phyloP scores from a whole-genome alignment of 2,113 vertebrate genomes.

The Phoenicopterus ruber region DNA sequence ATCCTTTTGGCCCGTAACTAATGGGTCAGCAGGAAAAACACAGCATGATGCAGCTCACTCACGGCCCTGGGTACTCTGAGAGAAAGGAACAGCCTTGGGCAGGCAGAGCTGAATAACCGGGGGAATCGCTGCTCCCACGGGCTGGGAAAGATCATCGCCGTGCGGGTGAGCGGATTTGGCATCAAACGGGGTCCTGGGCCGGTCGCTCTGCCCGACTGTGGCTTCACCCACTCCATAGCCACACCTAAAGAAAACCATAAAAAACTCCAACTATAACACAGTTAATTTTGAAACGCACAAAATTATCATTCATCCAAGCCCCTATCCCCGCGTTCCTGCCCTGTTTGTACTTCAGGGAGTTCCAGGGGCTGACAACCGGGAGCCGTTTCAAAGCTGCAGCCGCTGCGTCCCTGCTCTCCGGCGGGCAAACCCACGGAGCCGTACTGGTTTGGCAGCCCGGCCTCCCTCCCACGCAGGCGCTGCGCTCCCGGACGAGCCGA shows the following conservation, averaged over 20 bases:
- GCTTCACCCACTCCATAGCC: neutral
- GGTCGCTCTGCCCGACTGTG: neutral
- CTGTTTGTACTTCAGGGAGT: neutral
- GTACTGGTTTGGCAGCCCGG: neutral
- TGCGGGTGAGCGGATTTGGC: neutral
- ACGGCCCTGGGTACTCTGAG: fast-evolving
- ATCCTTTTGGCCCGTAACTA: neutral
- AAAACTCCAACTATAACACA: fast-evolving
- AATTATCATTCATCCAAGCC: fast-evolving
- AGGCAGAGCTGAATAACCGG: neutral
- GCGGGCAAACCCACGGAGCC: neutral
- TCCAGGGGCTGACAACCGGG: neutral
- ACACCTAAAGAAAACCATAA: fast-evolving
- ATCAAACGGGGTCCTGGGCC: neutral
- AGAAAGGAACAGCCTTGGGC: neutral
- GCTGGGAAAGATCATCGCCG: neutral
- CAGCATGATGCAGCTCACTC: fast-evolving
- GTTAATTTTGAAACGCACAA: fast-evolving
- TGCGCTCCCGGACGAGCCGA: neutral
- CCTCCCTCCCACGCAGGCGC: neutral
- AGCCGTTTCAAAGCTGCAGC: neutral
- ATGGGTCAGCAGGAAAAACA: neutral
- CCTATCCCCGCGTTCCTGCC: neutral
- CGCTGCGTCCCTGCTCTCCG: neutral
- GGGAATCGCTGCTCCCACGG: fast-evolving